Base-by-base conservation (phyloP, 1,140 invertebrate genomes). In the Acromyrmex echinatior region DNA sequence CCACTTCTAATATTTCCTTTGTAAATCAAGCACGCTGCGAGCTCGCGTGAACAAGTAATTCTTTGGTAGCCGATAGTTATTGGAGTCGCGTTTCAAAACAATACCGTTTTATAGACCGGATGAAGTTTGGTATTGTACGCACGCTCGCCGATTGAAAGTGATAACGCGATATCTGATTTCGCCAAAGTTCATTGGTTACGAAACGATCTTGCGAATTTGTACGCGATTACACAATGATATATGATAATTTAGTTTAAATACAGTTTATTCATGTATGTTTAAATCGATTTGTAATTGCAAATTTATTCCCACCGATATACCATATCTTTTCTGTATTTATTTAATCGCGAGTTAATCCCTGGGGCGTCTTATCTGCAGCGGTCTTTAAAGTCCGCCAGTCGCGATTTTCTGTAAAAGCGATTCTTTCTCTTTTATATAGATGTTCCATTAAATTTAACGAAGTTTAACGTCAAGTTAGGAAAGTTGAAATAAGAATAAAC, bases 1-100 rank as follows among this genome's bases (percentile, higher is more conserved):
- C 18, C 70, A 51, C 39, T 58, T 76, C 70, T 84, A 63, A 84
- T 84, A 84, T 84, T 84, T 74, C 80, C 80, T 84, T 76, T 76
- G 80, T 84, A 63, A 84, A 84, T 84, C 80, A 76, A 76, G 56
- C 70, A 25, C 56, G 58, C 56, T 7, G 2, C 25, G 31, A 53
- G 18, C 7, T 73, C 79, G 35, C 39, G 66, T 74, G 68, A 82
- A 84, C 80, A 62, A 63, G 70, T 74, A 35, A 84, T 84, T 84
- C 80, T 84, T 84, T 31, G 70, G 35, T 25, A 53, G 39, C 18
- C 53, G 39, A 45, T 62, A 84, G 56, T 74, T 74, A 84, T 63
- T 49, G 70, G 56, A 58, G 16, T 82, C 56, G 53, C 80, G 80
- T 84, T 76, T 60, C 68, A 73, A 82, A 73, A 82, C 68, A 73